Conservation (phyloP, 2,888 invertebrate species). For the Plusia festucae region DNA sequence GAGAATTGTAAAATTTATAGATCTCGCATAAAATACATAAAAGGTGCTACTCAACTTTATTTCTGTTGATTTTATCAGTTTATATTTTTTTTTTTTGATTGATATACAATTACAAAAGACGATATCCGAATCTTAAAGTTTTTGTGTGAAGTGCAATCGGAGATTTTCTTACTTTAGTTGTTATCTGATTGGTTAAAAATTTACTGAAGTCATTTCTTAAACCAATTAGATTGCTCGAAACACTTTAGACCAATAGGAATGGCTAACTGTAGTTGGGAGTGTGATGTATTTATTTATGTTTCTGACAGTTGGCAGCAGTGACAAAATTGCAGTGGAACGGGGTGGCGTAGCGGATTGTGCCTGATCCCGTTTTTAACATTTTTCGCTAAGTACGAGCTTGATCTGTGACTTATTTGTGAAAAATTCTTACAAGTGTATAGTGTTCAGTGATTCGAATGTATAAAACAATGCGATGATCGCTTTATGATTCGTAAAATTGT, state of each 20-base stretch:
- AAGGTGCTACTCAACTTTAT: no score
- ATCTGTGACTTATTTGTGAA: constrained; percentile 77
- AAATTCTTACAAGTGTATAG: constrained; percentile 64
- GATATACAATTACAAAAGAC: not conserved
- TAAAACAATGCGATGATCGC: constrained; percentile 45
- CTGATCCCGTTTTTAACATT: constrained; percentile 68
- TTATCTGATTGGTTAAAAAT: constrained; percentile 27
- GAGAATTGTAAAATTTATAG: no score
- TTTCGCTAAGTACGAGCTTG: constrained; percentile 74
- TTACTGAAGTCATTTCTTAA: constrained; percentile 4
- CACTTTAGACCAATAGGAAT: constrained; percentile 33
- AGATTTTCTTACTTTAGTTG: not conserved
- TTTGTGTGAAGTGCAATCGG: not conserved
- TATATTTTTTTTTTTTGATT: no score
- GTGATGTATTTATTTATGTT: constrained; percentile 77
- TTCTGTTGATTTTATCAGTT: no score
- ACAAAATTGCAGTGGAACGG: constrained; percentile 69
- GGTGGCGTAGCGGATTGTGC: constrained; percentile 72
- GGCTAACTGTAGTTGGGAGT: constrained; percentile 43
- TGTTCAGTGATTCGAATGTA: constrained; percentile 61
- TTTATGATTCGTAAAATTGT: constrained; percentile 68
- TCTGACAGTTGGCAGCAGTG: constrained; percentile 74
- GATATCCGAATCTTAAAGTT: constrained; percentile 5
- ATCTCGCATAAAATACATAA: no score
- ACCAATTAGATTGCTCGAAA: constrained; percentile 25